Conservation (phyloP, 2,888 invertebrate species). For the Trichopoda pennipes region DNA sequence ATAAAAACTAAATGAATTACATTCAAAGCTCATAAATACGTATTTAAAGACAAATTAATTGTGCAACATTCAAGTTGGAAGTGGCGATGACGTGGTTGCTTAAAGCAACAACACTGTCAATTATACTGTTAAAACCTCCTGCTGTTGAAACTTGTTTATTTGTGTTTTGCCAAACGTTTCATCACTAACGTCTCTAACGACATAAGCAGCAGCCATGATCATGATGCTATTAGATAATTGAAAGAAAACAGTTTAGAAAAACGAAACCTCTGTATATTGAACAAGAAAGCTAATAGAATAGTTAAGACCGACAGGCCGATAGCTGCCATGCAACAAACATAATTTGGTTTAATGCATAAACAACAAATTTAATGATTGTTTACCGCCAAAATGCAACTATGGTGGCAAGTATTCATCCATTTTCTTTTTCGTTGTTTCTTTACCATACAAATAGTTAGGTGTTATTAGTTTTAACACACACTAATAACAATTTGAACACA, state of each 20-base stretch:
- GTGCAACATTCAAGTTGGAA: conserved; percentile 57
- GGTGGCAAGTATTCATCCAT: conserved; percentile 65
- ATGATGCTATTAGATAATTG: conserved; percentile 23
- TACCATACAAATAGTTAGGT: conserved; percentile 6
- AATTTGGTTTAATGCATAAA: conserved; percentile 49
- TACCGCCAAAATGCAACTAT: conserved; percentile 44
- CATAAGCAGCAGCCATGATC: conserved; percentile 28
- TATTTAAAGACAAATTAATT: conserved; percentile 63
- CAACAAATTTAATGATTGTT: conserved; percentile 52
- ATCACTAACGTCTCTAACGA: not conserved
- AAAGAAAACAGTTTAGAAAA: not conserved
- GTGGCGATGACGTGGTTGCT: conserved; percentile 64
- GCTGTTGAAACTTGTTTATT: conserved; percentile 30
- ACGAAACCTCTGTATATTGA: not conserved
- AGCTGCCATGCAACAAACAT: conserved; percentile 53
- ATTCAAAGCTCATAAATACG: conserved; percentile 46
- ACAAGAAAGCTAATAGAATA: not conserved
- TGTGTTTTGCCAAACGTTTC: conserved; percentile 30
- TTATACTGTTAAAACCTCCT: conserved; percentile 38
- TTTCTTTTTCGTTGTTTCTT: conserved; percentile 18
- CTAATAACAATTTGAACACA: conserved; percentile 42
- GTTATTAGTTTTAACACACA: not conserved
- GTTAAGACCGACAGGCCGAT: conserved; percentile 1
- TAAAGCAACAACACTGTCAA: conserved; percentile 54
- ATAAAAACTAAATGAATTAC: conserved; percentile 36